Base-by-base conservation (phyloP, 2,797 vertebrate genomes). In the Acipenser transmontanus region DNA sequence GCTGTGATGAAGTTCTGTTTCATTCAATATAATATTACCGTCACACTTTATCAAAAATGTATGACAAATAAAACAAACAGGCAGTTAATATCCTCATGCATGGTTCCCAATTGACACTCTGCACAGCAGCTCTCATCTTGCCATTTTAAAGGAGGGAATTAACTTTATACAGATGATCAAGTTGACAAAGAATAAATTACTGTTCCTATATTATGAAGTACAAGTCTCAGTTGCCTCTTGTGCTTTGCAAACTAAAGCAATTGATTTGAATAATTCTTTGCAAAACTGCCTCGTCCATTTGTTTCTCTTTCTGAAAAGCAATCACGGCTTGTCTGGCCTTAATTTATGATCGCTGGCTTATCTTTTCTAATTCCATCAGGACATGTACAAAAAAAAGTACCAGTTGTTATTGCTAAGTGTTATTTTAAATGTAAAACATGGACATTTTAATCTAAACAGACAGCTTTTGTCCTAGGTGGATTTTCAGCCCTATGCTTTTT, bases 401-500 rank as follows among this genome's bases (percentile, higher is more conserved):
- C 67, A 77, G 71, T 82, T 78, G 79, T 68, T 84, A 73, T 80
- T 73, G 68, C 76, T 75, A 72, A 67, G 68, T 74, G 65, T 71
- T 69, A 70, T 74, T 83, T 82, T 80, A 81, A 79, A 81, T 65
- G 64, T 76, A 62, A 75, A 82, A 81, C 87, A 89, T 77, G 59
- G 11, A 50, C 78, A 68, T 80, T 82, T 73, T 84, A 87, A 89
- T 86, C 78, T 78, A 73, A 81, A 74, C 73, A 72, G 81, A 86
- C 82, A 84, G 76, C 70, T 69, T 73, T 66, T 72, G 75, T 85
- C 74, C 72, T 75, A 76, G 79, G 77, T 79, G 72, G 81, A 78
- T 81, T 80, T 78, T 73, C 76, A 71, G 65, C 63, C 66, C 14
- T 47, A 11, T 66, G 66, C 69, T 80, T 68, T 68, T 81, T 81